Percentiles rank a stretch among this genome's conserved stretches.
Conservation (phyloP, 2,797 vertebrate genomes). For the Sarcoramphus papa region DNA sequence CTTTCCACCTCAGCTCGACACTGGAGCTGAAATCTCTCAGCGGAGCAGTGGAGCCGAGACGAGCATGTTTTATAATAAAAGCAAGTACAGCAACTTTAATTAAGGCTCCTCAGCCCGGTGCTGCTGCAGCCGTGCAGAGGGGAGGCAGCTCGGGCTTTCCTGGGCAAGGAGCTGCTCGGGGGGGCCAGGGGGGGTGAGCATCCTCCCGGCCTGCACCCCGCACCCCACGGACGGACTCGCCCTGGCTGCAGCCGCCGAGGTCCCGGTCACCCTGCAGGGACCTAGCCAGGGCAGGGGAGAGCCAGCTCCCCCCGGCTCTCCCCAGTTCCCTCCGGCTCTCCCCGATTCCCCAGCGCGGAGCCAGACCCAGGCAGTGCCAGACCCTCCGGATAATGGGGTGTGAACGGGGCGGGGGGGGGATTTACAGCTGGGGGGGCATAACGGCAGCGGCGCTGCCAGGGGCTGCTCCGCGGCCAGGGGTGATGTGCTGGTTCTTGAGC, state of each 20-base stretch:
- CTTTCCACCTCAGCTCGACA: background rate
- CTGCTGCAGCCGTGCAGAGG: background rate
- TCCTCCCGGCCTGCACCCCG: background rate
- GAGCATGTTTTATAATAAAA: slow-evolving; percentile 34
- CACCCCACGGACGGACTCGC: background rate
- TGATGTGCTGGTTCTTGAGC: background rate
- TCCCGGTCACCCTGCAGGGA: background rate
- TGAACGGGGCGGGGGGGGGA: too few species aligned
- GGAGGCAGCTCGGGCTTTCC: background rate
- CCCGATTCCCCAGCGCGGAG: background rate
- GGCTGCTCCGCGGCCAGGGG: background rate
- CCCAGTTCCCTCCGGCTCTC: background rate
- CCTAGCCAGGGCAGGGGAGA: too few species aligned
- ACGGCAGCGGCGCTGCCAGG: background rate
- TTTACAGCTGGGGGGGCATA: background rate
- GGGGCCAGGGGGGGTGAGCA: accelerated
- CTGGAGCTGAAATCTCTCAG: background rate
- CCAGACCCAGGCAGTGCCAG: background rate
- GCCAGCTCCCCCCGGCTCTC: too few species aligned
- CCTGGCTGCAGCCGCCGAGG: accelerated
- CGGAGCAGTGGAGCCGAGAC: background rate
- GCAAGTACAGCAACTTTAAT: slow-evolving; percentile 8
- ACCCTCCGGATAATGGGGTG: background rate
- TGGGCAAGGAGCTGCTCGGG: background rate
- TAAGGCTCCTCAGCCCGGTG: background rate